These are phyloP conservation scores for Physella acuta DNA, from an alignment of 1,140 invertebrate species.

Conservation along the genomic window DNA sequence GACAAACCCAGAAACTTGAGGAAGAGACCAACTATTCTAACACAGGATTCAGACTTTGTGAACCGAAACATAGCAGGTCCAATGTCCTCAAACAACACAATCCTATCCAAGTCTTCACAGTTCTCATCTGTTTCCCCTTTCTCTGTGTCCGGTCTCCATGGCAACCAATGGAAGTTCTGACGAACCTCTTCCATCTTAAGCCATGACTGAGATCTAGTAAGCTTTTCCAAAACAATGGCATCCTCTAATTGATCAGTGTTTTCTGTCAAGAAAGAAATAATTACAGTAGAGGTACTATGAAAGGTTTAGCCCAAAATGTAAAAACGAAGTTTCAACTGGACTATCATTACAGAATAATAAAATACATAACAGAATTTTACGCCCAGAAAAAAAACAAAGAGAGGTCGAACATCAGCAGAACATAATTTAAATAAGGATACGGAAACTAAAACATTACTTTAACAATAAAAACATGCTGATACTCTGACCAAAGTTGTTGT, in stretches of 20 bases:
- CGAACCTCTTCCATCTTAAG: slow-evolving; percentile 58
- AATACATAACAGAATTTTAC: no score
- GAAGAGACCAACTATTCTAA: slow-evolving; percentile 52
- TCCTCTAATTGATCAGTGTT: slow-evolving; percentile 46
- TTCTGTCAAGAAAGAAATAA: slow-evolving; percentile 30
- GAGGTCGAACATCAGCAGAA: no score
- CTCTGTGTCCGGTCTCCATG: slow-evolving; percentile 56
- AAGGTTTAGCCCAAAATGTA: no score
- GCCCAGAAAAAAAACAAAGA: no score
- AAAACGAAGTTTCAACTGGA: no score
- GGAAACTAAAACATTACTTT: no score
- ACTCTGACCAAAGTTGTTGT: no score
- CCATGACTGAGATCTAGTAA: slow-evolving; percentile 53
- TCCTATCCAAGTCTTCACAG: slow-evolving; percentile 61
- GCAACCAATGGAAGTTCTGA: slow-evolving; percentile 59
- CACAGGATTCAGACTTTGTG: slow-evolving; percentile 40
- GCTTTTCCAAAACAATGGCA: slow-evolving; percentile 37
- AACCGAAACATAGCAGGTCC: slow-evolving; percentile 52
- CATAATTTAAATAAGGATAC: no score
- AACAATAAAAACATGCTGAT: no score
- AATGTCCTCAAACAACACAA: slow-evolving; percentile 62
- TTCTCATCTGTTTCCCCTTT: slow-evolving; percentile 57
- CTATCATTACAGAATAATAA: no score
- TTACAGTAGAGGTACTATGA: no score
- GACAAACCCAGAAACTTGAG: slow-evolving; percentile 55